Conservation (phyloP, 2,113 vertebrate species). For the Ceuthmochares aereus region DNA sequence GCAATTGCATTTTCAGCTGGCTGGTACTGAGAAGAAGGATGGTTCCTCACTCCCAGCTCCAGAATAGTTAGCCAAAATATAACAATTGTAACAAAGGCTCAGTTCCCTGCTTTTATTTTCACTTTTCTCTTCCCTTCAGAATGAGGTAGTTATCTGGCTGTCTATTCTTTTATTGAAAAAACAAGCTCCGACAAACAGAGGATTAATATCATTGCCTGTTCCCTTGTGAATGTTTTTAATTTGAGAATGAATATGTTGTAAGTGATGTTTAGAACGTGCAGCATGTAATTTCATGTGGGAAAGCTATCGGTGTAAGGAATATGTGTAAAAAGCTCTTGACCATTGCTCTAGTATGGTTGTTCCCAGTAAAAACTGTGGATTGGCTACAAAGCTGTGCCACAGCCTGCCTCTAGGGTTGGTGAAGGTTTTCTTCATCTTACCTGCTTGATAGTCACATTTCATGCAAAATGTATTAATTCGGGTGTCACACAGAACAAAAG, state of each 20-base stretch:
- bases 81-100: not conserved
- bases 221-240: not conserved
- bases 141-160: not conserved
- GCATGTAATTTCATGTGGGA: not conserved
- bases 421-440: not conserved
- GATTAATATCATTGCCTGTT: not conserved
- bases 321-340: not conserved
- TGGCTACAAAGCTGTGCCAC: not conserved
- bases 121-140: not conserved
- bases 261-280: rapidly evolving
- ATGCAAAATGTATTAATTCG: not conserved
- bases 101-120: rapidly evolving
- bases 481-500: not conserved
- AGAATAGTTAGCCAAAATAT: not conserved
- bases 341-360: not conserved
- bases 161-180: not conserved
- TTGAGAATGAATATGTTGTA: not conserved
- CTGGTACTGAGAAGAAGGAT: not conserved
- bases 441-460: not conserved
- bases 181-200: not conserved
- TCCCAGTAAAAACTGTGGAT: not conserved
- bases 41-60: not conserved
- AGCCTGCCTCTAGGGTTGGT: not conserved
- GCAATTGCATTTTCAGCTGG: not conserved
- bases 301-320: not conserved